Evolutionary conservation across 1,140 invertebrate genomes (phyloP).

Genomic region (Drosophila arizonae): DNA sequence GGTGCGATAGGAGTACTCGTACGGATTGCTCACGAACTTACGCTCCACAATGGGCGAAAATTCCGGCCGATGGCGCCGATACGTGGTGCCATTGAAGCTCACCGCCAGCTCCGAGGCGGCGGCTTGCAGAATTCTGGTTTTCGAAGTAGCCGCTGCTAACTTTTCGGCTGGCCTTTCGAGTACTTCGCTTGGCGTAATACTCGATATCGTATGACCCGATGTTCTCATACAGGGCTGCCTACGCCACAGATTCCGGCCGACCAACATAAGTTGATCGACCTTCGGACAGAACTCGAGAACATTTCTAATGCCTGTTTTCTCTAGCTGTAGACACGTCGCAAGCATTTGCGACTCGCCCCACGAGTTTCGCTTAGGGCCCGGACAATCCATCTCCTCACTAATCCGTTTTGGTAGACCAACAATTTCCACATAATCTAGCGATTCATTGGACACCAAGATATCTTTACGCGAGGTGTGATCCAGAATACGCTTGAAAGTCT

Average conservation of each 20-base stretch:
- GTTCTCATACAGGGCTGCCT: conserved; percentile 1
- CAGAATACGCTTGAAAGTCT: conserved; percentile 34
- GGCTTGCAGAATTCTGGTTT: not conserved
- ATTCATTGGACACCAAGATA: too few relatives aligned
- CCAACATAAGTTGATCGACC: conserved; percentile 35
- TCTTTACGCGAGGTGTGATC: conserved; percentile 18
- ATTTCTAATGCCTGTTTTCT: conserved; percentile 16
- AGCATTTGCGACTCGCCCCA: conserved; percentile 15
- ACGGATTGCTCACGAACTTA: conserved; percentile 61
- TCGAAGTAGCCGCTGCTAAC: not conserved
- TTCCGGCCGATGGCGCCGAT: conserved; percentile 24
- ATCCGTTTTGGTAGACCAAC: conserved; percentile 3
- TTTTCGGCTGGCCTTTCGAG: not conserved
- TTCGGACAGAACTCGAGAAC: conserved; percentile 48
- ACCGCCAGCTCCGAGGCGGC: conserved; percentile 13
- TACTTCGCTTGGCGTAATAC: not conserved
- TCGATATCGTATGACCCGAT: conserved; percentile 17
- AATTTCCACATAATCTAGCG: not conserved
- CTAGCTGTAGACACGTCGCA: not conserved
- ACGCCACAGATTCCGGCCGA: conserved; percentile 14
- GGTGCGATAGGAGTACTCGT: conserved; percentile 41
- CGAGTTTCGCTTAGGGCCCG: not conserved
- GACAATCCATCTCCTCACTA: not conserved
- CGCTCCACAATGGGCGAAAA: conserved; percentile 47
- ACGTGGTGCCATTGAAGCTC: conserved; percentile 57